Conservation (phyloP, 2,113 vertebrate species). For the Callipepla squamata region DNA sequence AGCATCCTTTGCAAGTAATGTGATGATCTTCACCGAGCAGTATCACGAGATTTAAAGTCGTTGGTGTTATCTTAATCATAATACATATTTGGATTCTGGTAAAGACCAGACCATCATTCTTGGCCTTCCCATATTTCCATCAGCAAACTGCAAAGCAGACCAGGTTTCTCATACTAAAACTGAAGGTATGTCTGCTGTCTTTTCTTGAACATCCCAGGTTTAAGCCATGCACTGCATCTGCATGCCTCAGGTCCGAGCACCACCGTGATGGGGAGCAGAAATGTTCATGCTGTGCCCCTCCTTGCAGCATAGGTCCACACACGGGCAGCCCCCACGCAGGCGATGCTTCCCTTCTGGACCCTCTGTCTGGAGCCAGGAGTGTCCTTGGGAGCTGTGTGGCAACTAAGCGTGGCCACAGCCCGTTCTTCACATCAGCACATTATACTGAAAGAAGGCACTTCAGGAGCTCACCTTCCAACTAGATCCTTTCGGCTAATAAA, state of each 20-base stretch:
- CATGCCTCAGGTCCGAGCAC: not conserved
- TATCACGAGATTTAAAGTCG: fast-evolving
- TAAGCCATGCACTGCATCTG: not conserved
- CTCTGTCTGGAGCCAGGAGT: not conserved
- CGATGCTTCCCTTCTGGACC: not conserved
- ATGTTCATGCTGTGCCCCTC: not conserved
- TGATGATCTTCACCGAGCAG: not conserved
- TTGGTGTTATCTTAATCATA: not conserved
- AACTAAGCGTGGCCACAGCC: not conserved
- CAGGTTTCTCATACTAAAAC: not conserved
- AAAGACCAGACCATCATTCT: not conserved
- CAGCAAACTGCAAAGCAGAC: not conserved
- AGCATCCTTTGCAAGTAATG: not conserved
- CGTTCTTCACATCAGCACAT: not conserved
- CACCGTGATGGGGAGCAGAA: not conserved
- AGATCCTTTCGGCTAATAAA: not conserved
- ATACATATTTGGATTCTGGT: not conserved
- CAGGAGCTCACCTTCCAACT: not conserved
- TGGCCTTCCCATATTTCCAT: not conserved
- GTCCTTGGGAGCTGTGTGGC: not conserved
- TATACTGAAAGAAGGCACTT: not conserved
- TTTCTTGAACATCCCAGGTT: not conserved
- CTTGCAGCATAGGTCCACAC: too few species aligned
- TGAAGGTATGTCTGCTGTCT: not conserved
- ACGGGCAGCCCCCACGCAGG: not conserved